Evolutionary conservation across 37 sponge, comb jelly and placozoan genomes (phyloP).

Genomic region (Spongia lamella): DNA sequence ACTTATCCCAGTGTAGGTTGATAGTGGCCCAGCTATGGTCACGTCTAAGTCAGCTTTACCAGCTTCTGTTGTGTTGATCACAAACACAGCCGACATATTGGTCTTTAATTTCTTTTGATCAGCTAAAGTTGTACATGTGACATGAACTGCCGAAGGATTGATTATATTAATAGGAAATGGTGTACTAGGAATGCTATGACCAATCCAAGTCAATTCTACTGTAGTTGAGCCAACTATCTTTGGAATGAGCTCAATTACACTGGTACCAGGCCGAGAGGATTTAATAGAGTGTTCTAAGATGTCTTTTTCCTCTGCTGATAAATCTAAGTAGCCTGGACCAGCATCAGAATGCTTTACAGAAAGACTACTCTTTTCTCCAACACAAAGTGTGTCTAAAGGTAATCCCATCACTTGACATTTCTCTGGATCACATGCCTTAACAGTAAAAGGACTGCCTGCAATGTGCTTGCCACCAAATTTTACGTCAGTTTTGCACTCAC

Average conservation of each 20-base stretch:
- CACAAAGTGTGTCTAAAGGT: slow-evolving; percentile 33
- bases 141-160: slow-evolving; percentile 12
- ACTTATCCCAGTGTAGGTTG: slow-evolving; percentile 15
- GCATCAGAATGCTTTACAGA: slow-evolving; percentile 56
- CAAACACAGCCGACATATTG: slow-evolving; percentile 54
- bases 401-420: slow-evolving; percentile 30
- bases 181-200: slow-evolving; percentile 28
- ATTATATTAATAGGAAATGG: slow-evolving; percentile 43
- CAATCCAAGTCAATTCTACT: slow-evolving; percentile 51
- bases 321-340: slow-evolving; percentile 67
- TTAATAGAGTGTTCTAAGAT: slow-evolving; percentile 40
- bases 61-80: slow-evolving; percentile 48
- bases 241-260: slow-evolving; percentile 16
- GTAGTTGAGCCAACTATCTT: slow-evolving; percentile 27
- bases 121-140: slow-evolving; percentile 3
- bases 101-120: slow-evolving; percentile 40
- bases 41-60: slow-evolving; percentile 63
- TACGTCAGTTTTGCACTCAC: slow-evolving; percentile 64
- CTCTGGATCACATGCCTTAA: slow-evolving; percentile 62
- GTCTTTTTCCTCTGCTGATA: slow-evolving; percentile 22
- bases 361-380: slow-evolving; percentile 31
- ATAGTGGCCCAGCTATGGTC: slow-evolving; percentile 28
- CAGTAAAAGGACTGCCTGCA: slow-evolving; percentile 64
- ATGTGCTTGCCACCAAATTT: slow-evolving; percentile 52
- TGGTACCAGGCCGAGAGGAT: not conserved